Evolutionary conservation across 2,888 invertebrate species (phyloP).

Genomic region (Eilema sororculum): DNA sequence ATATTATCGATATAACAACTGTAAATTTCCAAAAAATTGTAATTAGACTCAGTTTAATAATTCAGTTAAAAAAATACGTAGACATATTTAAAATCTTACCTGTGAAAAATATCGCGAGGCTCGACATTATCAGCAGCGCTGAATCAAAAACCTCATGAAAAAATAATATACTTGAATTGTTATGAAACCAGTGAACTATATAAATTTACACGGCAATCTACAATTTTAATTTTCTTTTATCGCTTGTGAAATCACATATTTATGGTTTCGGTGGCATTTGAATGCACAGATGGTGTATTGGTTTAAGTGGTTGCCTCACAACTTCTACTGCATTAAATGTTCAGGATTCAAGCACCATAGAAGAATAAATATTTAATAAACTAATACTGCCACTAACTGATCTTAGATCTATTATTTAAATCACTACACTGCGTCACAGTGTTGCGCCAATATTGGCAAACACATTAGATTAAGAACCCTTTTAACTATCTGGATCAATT

Average conservation of each 20-base stretch:
- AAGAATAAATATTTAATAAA: no score
- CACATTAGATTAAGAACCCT: no score
- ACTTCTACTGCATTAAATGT: background rate
- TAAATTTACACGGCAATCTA: constrained; percentile 72
- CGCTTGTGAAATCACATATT: constrained; percentile 52
- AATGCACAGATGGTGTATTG: constrained; percentile 33
- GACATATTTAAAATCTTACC: constrained; percentile 50
- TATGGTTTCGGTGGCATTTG: constrained; percentile 43
- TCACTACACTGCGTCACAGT: no score
- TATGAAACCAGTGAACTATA: constrained; percentile 58
- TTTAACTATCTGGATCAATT: no score
- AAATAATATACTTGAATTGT: constrained; percentile 53
- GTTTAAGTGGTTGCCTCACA: constrained; percentile 4
- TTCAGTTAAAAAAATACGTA: background rate
- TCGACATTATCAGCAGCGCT: constrained; percentile 61
- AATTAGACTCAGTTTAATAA: background rate
- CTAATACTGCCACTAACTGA: background rate
- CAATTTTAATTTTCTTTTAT: constrained; percentile 78
- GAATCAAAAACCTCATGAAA: constrained; percentile 52
- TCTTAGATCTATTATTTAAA: background rate
- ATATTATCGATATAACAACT: constrained; percentile 31
- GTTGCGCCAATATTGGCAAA: no score
- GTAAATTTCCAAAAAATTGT: constrained; percentile 21
- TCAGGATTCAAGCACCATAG: background rate
- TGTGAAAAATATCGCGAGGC: constrained; percentile 49